Evolutionary conservation across 1,140 invertebrate species (phyloP).

Genomic region (Drosophila elegans): DNA sequence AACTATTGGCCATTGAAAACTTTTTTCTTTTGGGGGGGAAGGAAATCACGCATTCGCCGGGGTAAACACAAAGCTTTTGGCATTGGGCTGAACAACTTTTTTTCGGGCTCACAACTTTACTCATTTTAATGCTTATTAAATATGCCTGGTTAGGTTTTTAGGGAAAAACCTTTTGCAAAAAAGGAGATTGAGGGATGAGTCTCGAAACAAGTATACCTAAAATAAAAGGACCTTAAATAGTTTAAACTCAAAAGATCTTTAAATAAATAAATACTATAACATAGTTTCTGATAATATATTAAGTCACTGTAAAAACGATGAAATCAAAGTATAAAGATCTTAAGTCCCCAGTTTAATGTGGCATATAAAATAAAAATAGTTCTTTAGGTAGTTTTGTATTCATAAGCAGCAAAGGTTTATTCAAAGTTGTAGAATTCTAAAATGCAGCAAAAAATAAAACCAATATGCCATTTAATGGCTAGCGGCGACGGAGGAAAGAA

Average conservation of each 20-base stretch:
- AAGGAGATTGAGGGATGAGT: no score
- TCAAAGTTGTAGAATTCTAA: background rate
- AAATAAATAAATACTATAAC: no score
- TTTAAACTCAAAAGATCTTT: no score
- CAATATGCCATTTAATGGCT: constrained; percentile 49
- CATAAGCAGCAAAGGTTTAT: constrained; percentile 4
- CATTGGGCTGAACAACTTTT: constrained; percentile 48
- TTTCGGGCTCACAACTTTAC: constrained; percentile 51
- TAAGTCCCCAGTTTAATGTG: no score
- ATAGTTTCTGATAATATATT: no score
- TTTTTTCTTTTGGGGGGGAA: constrained; percentile 10
- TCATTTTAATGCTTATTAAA: constrained; percentile 81
- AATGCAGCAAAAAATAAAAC: background rate
- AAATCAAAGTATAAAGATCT: no score
- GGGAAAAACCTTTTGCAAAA: background rate
- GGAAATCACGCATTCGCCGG: constrained; percentile 59
- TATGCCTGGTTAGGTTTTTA: constrained; percentile 35
- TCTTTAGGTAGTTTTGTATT: background rate
- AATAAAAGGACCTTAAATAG: no score
- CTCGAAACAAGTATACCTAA: background rate
- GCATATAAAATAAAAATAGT: no score
- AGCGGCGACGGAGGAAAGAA: constrained; percentile 7
- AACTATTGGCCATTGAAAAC: constrained; percentile 48
- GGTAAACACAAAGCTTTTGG: constrained; percentile 45
- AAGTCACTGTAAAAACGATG: no score